These are phyloP conservation scores for Halocynthia roretzi DNA, from an alignment of 23 tunicate species.

Conservation along the genomic window DNA sequence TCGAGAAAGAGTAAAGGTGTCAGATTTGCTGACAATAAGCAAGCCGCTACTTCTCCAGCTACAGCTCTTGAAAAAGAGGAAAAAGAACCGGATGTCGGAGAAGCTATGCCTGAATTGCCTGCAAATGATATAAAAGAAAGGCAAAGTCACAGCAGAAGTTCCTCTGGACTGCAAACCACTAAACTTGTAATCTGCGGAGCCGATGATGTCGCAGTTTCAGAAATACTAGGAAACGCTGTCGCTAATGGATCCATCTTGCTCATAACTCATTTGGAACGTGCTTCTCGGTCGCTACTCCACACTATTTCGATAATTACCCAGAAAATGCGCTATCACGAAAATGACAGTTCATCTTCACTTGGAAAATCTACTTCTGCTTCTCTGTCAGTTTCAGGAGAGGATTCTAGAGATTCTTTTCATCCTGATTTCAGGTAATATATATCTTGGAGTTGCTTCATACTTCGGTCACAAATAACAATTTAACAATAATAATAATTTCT, in stretches of 20 bases:
- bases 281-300: not conserved
- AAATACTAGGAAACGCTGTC: conserved; percentile 22
- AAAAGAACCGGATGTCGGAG: not conserved
- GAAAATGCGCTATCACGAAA: not conserved
- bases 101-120: too few species aligned
- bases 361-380: conserved; percentile 2
- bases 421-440: conserved; percentile 14
- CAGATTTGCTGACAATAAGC: conserved; percentile 4
- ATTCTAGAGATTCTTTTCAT: not conserved
- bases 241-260: conserved; percentile 31
- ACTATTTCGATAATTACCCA: conserved; percentile 12
- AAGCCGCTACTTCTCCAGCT: not conserved
- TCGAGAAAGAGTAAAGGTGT: conserved; percentile 4
- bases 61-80: too few species aligned
- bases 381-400: not conserved
- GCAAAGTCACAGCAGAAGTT: not conserved
- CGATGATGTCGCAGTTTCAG: conserved; percentile 22
- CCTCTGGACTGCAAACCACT: not conserved
- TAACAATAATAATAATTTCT: too few species aligned
- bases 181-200: conserved; percentile 38
- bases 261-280: conserved; percentile 45
- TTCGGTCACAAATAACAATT: too few species aligned
- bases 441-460: too few species aligned
- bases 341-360: conserved; percentile 29
- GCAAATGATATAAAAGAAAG: not conserved